These are phyloP conservation scores for Phyto melanocephala DNA, from an alignment of 2,888 invertebrate genomes.

Conservation along the genomic window DNA sequence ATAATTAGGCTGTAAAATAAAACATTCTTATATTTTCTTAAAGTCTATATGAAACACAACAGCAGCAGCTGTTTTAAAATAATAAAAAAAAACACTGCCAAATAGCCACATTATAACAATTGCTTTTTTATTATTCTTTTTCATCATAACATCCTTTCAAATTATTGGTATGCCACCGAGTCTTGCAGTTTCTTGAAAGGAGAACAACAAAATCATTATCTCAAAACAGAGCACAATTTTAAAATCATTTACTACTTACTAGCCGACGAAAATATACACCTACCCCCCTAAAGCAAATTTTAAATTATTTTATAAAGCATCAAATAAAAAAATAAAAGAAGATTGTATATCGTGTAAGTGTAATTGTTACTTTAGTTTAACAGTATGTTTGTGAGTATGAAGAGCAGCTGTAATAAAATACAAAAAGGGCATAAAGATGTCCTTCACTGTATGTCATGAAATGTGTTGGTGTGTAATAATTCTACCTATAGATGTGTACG, in stretches of 20 bases:
- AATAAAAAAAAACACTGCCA: not conserved
- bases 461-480: not conserved
- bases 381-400: not conserved
- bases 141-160: conserved; percentile 26
- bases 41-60: not conserved
- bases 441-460: conserved; percentile 40
- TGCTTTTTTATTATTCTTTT: conserved; percentile 5
- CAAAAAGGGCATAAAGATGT: conserved; percentile 33
- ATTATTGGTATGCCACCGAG: not conserved
- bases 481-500: not conserved
- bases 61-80: conserved; percentile 31
- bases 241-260: conserved; percentile 37
- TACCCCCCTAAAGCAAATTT: conserved; percentile 48
- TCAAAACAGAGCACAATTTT: conserved; percentile 37
- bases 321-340: not conserved
- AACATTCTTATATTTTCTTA: not conserved
- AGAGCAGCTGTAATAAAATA: conserved; percentile 41
- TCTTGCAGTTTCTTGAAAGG: too few species aligned
- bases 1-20: conserved; percentile 20
- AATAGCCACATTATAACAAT: conserved; percentile 35
- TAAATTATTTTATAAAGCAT: conserved; percentile 10
- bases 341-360: not conserved
- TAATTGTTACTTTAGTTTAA: not conserved
- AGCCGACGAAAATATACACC: conserved; percentile 21
- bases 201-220: conserved; percentile 10